Base-by-base conservation (phyloP, 2,797 vertebrate species). In the Xenops minutus region DNA sequence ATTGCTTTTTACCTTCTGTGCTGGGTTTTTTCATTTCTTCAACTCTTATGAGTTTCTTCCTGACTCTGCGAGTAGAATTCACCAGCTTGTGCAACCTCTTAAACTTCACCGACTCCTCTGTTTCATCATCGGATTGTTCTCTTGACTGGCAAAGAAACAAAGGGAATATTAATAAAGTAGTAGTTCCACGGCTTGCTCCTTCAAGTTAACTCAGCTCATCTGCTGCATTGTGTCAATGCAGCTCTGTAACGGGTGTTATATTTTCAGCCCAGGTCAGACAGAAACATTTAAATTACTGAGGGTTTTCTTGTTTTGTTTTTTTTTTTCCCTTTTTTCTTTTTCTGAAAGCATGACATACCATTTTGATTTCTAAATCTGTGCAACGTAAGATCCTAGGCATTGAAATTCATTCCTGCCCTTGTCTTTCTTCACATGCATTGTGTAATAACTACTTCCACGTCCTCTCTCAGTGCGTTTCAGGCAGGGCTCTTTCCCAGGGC, bases 21-120 rank as follows among this genome's bases (percentile, higher is more conserved):
- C 97, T 98, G 83, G 99, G 98, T 89, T 99, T 99, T 97, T 99
- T 99, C 98, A 99, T 98, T 94, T 99, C 99, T 91, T 99, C 99
- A 97, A 99, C 99, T 97, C 99, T 99, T 95, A 99, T 99, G 74
- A 99, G 99, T 94, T 99, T 99, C 97, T 99, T 99, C 93, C 98
- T 98, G 96, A 99, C 99, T 91, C 99, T 98, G 58, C 99, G 99
- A 68, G 99, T 99, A 36, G 99, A 99, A 98, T 99, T 99, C 49
- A 99, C 99, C 98, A 99, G 98, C 96, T 99, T 99, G 97, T 99
- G 99, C 93, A 99, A 98, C 78, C 99, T 98, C 97, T 99, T 99
- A 97, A 99, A 99, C 98, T 99, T 99, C 97, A 99, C 98, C 0
- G 99, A 99, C 96, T 99, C 99, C 97, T 99, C 99, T 1, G 98